Percentiles rank a stretch among this genome's conserved stretches.
phyloP scores from a whole-genome alignment of 2,888 invertebrate genomes.

The Nymphalis c-album region DNA sequence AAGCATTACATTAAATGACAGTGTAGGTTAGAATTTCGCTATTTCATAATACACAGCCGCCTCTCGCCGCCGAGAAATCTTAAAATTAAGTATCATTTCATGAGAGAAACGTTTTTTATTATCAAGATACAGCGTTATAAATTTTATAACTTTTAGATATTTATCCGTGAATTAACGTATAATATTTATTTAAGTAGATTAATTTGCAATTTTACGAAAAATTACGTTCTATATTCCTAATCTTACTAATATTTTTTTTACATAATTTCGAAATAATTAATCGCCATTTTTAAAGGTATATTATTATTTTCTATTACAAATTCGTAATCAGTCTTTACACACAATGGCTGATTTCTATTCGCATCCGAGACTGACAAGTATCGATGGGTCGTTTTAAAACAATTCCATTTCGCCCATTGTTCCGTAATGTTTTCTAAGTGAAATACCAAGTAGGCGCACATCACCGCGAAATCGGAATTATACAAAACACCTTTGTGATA shows the following conservation, averaged over 20 bases:
- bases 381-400: conserved; percentile 61
- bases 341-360: conserved; percentile 36
- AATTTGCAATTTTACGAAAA: conserved; percentile 18
- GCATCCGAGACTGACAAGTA: conserved; percentile 48
- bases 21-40: conserved; percentile 30
- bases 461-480: conserved; percentile 65
- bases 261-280: too few relatives aligned
- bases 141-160: conserved; percentile 20
- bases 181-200: conserved; percentile 1
- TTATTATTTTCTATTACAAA: conserved; percentile 14
- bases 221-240: background rate
- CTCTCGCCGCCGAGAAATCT: conserved; percentile 34
- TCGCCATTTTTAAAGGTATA: too few relatives aligned
- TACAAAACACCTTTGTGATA: conserved; percentile 53
- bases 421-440: conserved; percentile 65
- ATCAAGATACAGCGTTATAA: conserved; percentile 25
- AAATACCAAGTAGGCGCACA: conserved; percentile 52
- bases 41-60: conserved; percentile 31
- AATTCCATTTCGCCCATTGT: conserved; percentile 62
- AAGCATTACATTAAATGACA: conserved; percentile 25
- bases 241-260: conserved; percentile 1
- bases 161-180: background rate
- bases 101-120: conserved; percentile 26
- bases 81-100: conserved; percentile 33
- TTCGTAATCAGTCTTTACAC: conserved; percentile 26